These are phyloP conservation scores for Polymixis flavicincta DNA, from an alignment of 2,888 invertebrate species.

Conservation along the genomic window DNA sequence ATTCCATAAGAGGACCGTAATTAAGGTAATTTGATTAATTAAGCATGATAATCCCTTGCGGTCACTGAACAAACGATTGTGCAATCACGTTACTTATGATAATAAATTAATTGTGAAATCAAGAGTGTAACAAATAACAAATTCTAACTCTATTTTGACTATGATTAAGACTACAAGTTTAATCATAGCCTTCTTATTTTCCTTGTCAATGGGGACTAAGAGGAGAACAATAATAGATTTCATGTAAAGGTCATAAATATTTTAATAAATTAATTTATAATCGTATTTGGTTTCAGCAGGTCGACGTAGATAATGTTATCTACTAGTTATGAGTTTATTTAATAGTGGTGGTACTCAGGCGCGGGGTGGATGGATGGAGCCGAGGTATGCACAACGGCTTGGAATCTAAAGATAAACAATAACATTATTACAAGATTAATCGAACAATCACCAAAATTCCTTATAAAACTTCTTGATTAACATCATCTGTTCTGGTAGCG, in stretches of 20 bases:
- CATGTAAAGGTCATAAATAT: constrained; percentile 32
- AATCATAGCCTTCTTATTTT: too few species aligned
- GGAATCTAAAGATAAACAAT: constrained; percentile 76
- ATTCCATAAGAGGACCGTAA: constrained; percentile 13
- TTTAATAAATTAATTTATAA: constrained; percentile 57
- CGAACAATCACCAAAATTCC: neutral
- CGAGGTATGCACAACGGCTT: constrained; percentile 83
- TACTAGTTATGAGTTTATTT: constrained; percentile 36
- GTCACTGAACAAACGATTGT: neutral
- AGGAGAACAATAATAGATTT: constrained; percentile 14
- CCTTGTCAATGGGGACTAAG: too few species aligned
- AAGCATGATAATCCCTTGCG: constrained; percentile 31
- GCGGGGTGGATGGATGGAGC: constrained; percentile 80
- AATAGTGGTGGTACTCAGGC: constrained; percentile 74
- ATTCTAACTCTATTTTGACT: neutral
- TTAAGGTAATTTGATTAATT: constrained; percentile 42
- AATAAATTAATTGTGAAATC: neutral
- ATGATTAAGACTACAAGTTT: too few species aligned
- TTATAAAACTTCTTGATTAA: too few species aligned
- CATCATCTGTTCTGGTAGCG: neutral
- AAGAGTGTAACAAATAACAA: neutral
- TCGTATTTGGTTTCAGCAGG: constrained; percentile 60
- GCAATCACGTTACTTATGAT: neutral
- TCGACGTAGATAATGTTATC: constrained; percentile 5
- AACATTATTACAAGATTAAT: neutral